Evolutionary conservation across 2,797 vertebrate genomes (phyloP).

Genomic region (Sparidentex hasta): DNA sequence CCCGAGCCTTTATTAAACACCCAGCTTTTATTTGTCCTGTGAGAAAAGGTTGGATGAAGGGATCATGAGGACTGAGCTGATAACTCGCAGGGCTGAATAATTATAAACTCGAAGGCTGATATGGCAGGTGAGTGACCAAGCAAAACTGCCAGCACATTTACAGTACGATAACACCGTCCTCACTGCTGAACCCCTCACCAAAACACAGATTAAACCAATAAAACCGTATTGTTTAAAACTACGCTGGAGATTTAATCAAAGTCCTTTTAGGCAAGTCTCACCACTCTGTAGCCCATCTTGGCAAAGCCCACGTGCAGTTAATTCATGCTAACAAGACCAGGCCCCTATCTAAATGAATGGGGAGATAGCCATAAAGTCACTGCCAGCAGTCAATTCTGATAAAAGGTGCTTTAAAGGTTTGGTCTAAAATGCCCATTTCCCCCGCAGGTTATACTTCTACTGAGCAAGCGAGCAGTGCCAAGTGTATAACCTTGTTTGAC

Average conservation of each 20-base stretch:
- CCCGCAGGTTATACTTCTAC: too few species aligned
- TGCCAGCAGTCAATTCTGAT: too few species aligned
- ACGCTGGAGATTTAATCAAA: neutral
- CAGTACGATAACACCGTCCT: neutral
- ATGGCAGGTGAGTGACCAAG: neutral
- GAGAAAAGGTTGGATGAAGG: slow-evolving; percentile 28
- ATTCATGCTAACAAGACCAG: too few species aligned
- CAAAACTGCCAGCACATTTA: neutral
- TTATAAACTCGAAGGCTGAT: slow-evolving; percentile 1
- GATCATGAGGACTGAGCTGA: slow-evolving; percentile 31
- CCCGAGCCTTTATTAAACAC: slow-evolving; percentile 23
- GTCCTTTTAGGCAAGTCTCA: too few species aligned
- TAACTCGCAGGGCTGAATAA: slow-evolving; percentile 29
- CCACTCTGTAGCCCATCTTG: too few species aligned
- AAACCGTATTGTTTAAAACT: neutral
- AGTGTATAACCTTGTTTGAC: too few species aligned
- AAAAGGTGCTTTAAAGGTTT: too few species aligned
- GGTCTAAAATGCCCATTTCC: too few species aligned
- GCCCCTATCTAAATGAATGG: too few species aligned
- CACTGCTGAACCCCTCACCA: neutral
- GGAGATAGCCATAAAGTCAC: too few species aligned
- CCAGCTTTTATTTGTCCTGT: slow-evolving; percentile 38
- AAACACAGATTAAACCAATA: neutral
- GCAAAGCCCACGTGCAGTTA: too few species aligned
- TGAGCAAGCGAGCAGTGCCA: too few species aligned